Evolutionary conservation across 2,113 vertebrate genomes (phyloP).

Genomic region (Raja brachyura): DNA sequence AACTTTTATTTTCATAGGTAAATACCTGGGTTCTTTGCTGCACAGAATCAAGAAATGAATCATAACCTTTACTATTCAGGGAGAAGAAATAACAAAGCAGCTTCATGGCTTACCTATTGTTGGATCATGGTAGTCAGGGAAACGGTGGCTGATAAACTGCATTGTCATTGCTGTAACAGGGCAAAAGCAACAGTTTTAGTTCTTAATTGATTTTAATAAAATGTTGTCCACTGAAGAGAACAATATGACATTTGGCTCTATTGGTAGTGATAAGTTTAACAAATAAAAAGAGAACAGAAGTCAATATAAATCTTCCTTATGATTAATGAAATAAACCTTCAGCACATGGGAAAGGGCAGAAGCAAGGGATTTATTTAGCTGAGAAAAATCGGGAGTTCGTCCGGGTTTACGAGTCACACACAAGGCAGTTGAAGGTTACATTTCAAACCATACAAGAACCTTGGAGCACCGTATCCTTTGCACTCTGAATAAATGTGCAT

Average conservation of each 20-base stretch:
- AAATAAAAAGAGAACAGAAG: neutral
- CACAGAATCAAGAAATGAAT: conserved; percentile 30
- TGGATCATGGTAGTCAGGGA: conserved; percentile 61
- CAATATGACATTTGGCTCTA: conserved; percentile 22
- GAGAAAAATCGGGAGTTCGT: neutral
- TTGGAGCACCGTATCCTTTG: neutral
- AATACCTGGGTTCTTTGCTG: neutral
- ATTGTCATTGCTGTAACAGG: conserved; percentile 60
- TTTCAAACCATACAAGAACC: neutral
- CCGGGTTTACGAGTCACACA: neutral
- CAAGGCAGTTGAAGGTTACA: conserved; percentile 11
- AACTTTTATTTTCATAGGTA: too few species aligned
- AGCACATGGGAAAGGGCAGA: neutral
- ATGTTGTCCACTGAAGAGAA: neutral
- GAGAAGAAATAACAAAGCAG: conserved; percentile 13
- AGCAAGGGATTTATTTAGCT: conserved; percentile 1
- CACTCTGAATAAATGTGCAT: neutral
- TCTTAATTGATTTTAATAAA: conserved; percentile 22
- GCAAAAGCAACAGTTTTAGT: conserved; percentile 33
- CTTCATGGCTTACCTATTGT: conserved; percentile 56
- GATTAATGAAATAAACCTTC: conserved; percentile 6
- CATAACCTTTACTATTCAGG: neutral
- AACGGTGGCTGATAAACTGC: conserved; percentile 63
- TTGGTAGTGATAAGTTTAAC: neutral
- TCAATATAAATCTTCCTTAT: neutral